Conservation (phyloP, 2,113 vertebrate genomes). For the Meriones unguiculatus region DNA sequence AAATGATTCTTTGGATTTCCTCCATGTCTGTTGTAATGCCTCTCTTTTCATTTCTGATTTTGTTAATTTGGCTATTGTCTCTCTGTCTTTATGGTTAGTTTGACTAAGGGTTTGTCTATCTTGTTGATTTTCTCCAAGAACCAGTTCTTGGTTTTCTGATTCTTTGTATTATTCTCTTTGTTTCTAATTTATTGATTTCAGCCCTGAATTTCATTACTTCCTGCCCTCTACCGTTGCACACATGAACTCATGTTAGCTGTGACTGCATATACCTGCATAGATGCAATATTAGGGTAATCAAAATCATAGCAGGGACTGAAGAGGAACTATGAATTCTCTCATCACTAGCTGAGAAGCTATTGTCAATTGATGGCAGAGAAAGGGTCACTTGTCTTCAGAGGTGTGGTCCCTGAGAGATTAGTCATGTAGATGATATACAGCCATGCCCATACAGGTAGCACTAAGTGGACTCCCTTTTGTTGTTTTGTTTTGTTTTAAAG, state of each 20-base stretch:
- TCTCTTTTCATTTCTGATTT: too few relatives aligned
- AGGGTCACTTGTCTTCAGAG: not conserved
- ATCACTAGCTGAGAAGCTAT: not conserved
- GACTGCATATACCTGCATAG: not conserved
- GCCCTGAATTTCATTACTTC: too few relatives aligned
- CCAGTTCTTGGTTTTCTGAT: too few relatives aligned
- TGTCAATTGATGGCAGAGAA: not conserved
- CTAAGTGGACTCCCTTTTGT: too few relatives aligned
- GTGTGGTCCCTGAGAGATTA: not conserved
- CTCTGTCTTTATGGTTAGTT: too few relatives aligned
- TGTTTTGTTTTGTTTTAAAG: not conserved
- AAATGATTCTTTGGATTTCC: too few relatives aligned
- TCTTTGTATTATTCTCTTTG: too few relatives aligned
- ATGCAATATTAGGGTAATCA: not conserved
- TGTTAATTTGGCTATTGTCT: too few relatives aligned
- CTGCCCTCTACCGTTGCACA: not conserved
- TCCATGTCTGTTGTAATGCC: too few relatives aligned
- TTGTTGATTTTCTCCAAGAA: too few relatives aligned
- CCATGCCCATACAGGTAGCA: not conserved
- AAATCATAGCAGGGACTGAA: not conserved
- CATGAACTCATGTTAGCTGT: not conserved
- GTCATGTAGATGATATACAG: not conserved
- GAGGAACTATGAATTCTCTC: not conserved
- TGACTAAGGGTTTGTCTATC: too few relatives aligned
- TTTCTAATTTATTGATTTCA: too few relatives aligned